Evolutionary conservation across 1,140 invertebrate species (phyloP).

Genomic region (Chrysomallon squamiferum): DNA sequence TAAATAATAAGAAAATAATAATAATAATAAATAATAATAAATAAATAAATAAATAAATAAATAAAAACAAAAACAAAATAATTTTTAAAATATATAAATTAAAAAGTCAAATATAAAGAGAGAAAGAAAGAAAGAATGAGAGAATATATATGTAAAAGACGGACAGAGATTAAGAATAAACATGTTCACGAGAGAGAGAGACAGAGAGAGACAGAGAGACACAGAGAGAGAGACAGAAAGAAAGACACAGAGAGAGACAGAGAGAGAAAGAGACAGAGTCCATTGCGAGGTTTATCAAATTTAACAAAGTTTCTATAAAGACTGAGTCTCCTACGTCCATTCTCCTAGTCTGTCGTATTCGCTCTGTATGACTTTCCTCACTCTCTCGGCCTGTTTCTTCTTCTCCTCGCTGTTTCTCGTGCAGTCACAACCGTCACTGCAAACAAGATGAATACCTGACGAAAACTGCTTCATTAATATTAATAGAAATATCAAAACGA

Average conservation of each 20-base stretch:
- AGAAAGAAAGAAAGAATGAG: background rate
- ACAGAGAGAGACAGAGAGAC: background rate
- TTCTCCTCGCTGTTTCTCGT: slow-evolving; percentile 10
- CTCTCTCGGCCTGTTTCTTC: slow-evolving; percentile 64
- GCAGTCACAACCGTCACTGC: slow-evolving; percentile 3
- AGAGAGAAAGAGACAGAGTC: too few species aligned
- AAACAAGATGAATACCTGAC: background rate
- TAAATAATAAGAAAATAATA: background rate
- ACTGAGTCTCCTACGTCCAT: slow-evolving; percentile 69
- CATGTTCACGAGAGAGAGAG: background rate
- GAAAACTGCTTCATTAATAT: too few species aligned
- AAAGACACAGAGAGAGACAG: background rate
- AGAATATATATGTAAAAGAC: background rate
- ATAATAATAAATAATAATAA: background rate
- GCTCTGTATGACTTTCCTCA: slow-evolving; percentile 31
- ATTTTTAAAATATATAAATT: background rate
- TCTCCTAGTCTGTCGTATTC: slow-evolving; percentile 79
- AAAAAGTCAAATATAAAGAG: background rate
- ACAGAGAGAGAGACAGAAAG: background rate
- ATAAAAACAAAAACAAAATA: background rate
- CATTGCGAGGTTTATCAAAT: too few species aligned
- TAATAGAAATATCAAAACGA: too few species aligned
- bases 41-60: background rate
- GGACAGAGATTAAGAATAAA: background rate
- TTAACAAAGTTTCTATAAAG: background rate